These are phyloP conservation scores for Tauraco erythrolophus DNA, from an alignment of 2,113 vertebrate species.

Conservation along the genomic window DNA sequence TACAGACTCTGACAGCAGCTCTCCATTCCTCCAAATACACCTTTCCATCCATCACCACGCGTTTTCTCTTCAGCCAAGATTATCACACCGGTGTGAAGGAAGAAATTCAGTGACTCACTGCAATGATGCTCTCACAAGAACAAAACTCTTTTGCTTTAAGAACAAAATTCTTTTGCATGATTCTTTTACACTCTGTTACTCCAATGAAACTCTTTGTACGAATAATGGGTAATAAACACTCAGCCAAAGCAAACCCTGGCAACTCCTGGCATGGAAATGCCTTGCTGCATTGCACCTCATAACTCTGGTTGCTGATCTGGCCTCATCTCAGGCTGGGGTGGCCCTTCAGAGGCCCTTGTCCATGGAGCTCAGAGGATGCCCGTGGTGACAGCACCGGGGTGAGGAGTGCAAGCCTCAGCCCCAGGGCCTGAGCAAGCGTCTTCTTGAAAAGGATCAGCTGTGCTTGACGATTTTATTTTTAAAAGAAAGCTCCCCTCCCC, in stretches of 20 bases:
- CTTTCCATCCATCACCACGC: rapidly evolving
- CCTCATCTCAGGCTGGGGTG: neutral
- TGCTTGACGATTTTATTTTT: neutral
- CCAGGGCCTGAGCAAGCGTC: neutral
- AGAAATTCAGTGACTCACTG: neutral
- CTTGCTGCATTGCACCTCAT: neutral
- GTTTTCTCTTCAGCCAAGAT: neutral
- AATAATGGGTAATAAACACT: neutral
- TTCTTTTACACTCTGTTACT: neutral
- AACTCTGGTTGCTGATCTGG: neutral
- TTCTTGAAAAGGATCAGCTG: neutral
- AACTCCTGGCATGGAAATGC: neutral
- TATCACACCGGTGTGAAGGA: neutral
- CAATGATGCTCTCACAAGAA: neutral
- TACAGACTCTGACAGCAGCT: neutral
- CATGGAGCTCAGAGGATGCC: neutral
- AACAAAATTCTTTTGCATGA: neutral
- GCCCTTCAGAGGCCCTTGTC: neutral
- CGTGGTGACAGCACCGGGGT: rapidly evolving
- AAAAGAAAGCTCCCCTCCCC: neutral
- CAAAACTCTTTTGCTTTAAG: neutral
- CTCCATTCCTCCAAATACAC: neutral
- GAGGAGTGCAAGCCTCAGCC: neutral
- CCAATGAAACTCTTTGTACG: neutral
- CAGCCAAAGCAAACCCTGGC: neutral